phyloP scores from a whole-genome alignment of 2,888 invertebrate genomes.

The Cheilosia vulpina region DNA sequence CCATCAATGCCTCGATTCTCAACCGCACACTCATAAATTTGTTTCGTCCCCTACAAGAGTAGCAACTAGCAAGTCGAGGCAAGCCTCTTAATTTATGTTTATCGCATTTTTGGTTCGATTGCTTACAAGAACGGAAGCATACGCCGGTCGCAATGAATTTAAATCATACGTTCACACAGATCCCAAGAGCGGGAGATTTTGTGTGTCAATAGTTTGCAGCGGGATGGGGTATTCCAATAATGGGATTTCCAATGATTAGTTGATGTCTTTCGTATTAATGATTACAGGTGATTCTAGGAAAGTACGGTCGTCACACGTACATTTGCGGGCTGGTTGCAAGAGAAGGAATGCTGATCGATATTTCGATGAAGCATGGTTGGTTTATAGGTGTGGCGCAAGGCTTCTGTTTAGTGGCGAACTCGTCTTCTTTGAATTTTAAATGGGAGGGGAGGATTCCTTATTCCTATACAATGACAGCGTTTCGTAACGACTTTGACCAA shows the following conservation, averaged over 20 bases:
- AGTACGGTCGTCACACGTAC: background rate
- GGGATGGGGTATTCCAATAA: background rate
- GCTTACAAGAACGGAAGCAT: constrained; percentile 14
- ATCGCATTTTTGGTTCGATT: constrained; percentile 10
- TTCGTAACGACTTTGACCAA: background rate
- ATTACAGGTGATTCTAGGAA: background rate
- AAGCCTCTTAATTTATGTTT: constrained; percentile 23
- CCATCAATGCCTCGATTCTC: constrained; percentile 6
- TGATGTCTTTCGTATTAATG: background rate
- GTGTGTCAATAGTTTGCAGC: constrained; percentile 8
- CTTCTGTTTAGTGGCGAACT: background rate
- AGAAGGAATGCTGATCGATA: no score
- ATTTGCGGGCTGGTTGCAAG: no score
- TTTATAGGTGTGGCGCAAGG: no score
- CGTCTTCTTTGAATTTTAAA: background rate
- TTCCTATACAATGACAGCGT: background rate
- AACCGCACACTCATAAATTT: background rate
- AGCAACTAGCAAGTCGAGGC: background rate
- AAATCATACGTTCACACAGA: background rate
- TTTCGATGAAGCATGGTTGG: no score
- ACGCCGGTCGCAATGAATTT: constrained; percentile 22
- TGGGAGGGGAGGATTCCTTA: background rate
- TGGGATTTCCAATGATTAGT: constrained; percentile 5
- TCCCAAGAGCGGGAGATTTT: background rate
- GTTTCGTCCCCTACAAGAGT: background rate